Conservation (phyloP, 1,140 invertebrate species). For the Augochlora pura region DNA sequence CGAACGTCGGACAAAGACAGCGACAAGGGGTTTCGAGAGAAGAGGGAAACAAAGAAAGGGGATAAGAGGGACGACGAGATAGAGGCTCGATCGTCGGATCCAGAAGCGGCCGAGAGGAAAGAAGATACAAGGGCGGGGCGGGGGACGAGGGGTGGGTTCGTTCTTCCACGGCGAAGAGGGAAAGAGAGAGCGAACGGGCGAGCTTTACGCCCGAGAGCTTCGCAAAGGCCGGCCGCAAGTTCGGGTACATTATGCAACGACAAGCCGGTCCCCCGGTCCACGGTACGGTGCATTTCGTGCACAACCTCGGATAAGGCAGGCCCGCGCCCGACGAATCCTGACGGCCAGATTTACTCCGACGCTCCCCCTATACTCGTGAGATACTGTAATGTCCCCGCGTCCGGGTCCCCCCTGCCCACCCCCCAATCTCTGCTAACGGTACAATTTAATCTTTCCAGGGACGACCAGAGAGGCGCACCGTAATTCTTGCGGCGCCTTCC, state of each 20-base stretch:
- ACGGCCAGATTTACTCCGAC: constrained; percentile 43
- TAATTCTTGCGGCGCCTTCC: constrained; percentile 19
- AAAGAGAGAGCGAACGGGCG: background rate
- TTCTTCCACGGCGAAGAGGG: background rate
- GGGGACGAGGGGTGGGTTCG: too few relatives aligned
- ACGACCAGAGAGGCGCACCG: background rate
- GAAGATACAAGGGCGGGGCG: background rate
- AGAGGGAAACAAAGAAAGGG: background rate
- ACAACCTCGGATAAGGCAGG: background rate
- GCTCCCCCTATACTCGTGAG: background rate
- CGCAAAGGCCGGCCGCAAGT: constrained; percentile 54
- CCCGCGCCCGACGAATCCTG: constrained; percentile 32
- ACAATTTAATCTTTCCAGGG: constrained; percentile 35
- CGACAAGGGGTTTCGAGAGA: background rate
- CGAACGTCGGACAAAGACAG: background rate
- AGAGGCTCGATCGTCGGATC: background rate
- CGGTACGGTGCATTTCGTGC: constrained; percentile 26
- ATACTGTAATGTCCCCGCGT: constrained; percentile 27
- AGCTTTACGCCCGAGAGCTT: constrained; percentile 36
- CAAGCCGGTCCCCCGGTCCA: constrained; percentile 14
- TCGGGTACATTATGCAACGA: constrained; percentile 59
- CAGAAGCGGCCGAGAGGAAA: too few relatives aligned
- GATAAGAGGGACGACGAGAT: background rate
- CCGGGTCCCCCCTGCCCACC: background rate
- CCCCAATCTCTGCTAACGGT: background rate